These are phyloP conservation scores for Asarcornis scutulata DNA, from an alignment of 2,113 vertebrate genomes.

Conservation along the genomic window DNA sequence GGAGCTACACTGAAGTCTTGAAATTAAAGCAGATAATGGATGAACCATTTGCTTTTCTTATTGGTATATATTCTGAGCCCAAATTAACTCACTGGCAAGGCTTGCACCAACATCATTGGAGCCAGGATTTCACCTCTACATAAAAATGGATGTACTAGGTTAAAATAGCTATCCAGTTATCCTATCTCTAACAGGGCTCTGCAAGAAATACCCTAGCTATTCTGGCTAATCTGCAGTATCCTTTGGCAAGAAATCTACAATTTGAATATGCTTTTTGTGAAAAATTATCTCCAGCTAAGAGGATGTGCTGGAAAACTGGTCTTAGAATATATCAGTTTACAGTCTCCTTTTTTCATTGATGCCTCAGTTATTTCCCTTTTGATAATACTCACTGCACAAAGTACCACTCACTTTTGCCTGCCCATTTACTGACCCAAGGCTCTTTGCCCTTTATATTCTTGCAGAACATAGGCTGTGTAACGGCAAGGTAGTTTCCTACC, in stretches of 20 bases:
- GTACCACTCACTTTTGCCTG: not conserved
- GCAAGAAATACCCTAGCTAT: not conserved
- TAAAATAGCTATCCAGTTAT: slow-evolving; percentile 1
- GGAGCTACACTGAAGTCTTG: slow-evolving; percentile 20
- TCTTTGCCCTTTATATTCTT: not conserved
- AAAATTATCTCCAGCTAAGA: not conserved
- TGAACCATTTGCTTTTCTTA: slow-evolving; percentile 47
- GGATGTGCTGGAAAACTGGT: not conserved
- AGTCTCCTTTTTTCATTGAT: not conserved
- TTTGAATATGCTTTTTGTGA: not conserved
- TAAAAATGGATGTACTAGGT: slow-evolving; percentile 23
- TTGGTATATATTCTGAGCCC: slow-evolving; percentile 32
- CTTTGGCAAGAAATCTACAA: not conserved
- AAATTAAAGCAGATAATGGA: slow-evolving; percentile 69
- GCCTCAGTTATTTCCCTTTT: not conserved
- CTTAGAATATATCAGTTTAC: not conserved
- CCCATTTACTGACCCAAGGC: not conserved
- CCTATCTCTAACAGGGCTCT: not conserved
- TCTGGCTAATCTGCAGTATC: not conserved
- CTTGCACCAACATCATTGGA: slow-evolving; percentile 25
- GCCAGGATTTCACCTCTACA: not conserved
- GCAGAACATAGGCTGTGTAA: not conserved
- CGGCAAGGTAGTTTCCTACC: not conserved
- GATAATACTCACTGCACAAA: not conserved
- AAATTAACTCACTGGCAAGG: slow-evolving; percentile 45